Conservation (phyloP, 2,797 vertebrate species). For the Coracias cyanogaster region DNA sequence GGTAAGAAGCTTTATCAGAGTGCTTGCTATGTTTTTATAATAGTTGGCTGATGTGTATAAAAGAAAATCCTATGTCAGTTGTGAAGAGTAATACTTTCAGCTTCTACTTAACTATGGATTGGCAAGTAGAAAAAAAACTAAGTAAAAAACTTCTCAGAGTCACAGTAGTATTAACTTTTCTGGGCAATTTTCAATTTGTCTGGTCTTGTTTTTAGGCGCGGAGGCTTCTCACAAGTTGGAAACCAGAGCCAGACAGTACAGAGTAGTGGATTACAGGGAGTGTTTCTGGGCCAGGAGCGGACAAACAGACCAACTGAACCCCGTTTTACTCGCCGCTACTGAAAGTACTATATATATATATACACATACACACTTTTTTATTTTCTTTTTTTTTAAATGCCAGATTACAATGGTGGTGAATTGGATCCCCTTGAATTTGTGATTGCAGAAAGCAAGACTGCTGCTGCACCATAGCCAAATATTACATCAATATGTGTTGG, state of each 20-base stretch:
- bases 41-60: not conserved
- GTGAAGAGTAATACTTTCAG: not conserved
- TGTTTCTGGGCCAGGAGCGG: conserved; percentile 80
- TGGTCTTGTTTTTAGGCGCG: conserved; percentile 75
- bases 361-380: not conserved
- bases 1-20: conserved; percentile 77
- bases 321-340: conserved; percentile 59
- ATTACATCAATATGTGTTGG: conserved; percentile 1
- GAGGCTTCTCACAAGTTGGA: conserved; percentile 86
- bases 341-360: not conserved
- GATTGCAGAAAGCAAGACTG: not conserved
- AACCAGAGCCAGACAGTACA: conserved; percentile 85
- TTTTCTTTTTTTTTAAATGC: not conserved
- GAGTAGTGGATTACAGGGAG: conserved; percentile 81
- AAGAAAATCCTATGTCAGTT: not conserved
- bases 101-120: not conserved
- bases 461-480: conserved; percentile 26
- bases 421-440: conserved; percentile 29
- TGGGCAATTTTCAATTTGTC: not conserved
- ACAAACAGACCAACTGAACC: conserved; percentile 5
- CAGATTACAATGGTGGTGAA: not conserved
- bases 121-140: not conserved
- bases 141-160: not conserved
- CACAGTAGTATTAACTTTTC: not conserved
- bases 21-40: not conserved